Evolutionary conservation across 2,113 vertebrate species (phyloP), one percentile per base, ranked within the genome.

Genomic region (Pygoscelis adeliae): DNA sequence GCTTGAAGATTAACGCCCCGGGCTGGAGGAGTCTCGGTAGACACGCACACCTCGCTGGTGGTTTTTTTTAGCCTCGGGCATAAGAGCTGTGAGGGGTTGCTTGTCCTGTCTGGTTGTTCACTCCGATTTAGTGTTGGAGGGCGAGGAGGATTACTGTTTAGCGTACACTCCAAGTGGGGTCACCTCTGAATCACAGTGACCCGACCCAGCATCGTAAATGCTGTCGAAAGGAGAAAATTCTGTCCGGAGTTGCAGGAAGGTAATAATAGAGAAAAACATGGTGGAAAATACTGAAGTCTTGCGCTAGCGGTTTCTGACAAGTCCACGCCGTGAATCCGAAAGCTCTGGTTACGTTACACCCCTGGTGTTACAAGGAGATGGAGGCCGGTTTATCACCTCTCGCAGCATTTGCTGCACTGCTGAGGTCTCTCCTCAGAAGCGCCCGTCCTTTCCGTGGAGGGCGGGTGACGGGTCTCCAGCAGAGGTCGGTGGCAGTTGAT

Each of bases 311-410:
- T n/a, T 84, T 46, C 58, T 61, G 50, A 67, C 18, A 20, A 44
- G 52, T 38, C 38, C 22, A 0, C 25, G 20, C 32, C 2, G 3
- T 62, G 38, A 40, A 9, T 25, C 47, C 14, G 15, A 20, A 23
- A 58, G 38, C 44, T n/a, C n/a, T 19, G 7, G 14, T 22, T 32
- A 27, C 0, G 1, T n/a, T 32, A 10, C 10, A 5, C 32, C 66
- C 62, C 14, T 1, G 12, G 15, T n/a, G 25, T 40, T 49, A 12
- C 9, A 12, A 46, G 79, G 59, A 49, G 63, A 9, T 6, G 49
- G 71, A 32, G 30, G 17, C 17, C 80, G 56, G 46, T 76, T 47
- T 49, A 20, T 67, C 26, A 3, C 10, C 40, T 50, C 49, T 13
- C 5, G 4, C 4, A 16, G 69, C 47, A 6, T 6, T 14, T 23